These are phyloP conservation scores for Nothocercus julius DNA, from an alignment of 2,113 vertebrate species.

Conservation along the genomic window DNA sequence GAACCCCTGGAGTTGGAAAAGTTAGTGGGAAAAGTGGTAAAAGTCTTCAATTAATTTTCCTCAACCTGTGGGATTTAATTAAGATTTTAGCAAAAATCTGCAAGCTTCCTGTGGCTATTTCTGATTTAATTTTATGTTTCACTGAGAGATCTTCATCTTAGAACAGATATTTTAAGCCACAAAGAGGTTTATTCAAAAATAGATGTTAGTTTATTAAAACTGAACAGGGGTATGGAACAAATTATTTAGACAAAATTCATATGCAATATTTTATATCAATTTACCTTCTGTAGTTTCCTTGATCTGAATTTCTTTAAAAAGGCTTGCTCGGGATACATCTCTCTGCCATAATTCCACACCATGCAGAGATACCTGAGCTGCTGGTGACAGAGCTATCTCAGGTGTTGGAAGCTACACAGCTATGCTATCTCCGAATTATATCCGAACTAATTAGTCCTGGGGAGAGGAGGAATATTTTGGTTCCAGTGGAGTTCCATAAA, in stretches of 20 bases:
- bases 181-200: conserved; percentile 30
- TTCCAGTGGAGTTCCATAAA: neutral
- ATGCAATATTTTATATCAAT: neutral
- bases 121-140: conserved; percentile 52
- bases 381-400: neutral
- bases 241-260: neutral
- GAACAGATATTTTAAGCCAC: conserved; percentile 5
- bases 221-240: neutral
- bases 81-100: conserved; percentile 23
- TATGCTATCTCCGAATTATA: neutral
- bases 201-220: conserved; percentile 35
- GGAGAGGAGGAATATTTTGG: neutral
- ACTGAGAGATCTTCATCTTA: neutral
- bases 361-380: neutral
- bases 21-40: conserved; percentile 38
- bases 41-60: conserved; percentile 64
- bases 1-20: conserved; percentile 46
- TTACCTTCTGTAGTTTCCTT: neutral
- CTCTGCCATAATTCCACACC: neutral
- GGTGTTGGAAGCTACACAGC: neutral
- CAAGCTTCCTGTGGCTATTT: conserved; percentile 43
- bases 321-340: neutral
- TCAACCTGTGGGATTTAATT: conserved; percentile 61
- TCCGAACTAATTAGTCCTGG: conserved; percentile 5
- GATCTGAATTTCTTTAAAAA: neutral